Base-by-base conservation (phyloP, 2,113 vertebrate species). In the Calyptomena viridis region DNA sequence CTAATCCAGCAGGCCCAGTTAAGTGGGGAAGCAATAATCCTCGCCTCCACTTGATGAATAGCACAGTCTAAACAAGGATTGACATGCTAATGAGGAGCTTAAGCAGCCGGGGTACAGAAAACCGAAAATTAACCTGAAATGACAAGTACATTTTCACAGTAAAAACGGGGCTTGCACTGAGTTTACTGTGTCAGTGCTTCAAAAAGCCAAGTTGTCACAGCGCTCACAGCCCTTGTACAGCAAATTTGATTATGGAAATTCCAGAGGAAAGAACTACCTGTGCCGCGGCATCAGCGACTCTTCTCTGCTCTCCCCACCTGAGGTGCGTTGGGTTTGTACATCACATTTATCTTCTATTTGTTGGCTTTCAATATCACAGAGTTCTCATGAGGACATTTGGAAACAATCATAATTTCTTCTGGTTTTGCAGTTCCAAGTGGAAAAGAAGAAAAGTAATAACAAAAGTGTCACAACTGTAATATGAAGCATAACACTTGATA, bases 361-460 rank as follows among this genome's bases (percentile, higher is more conserved):
- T 87, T 90, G 47, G 96, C 95, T 96, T 97, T 96, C 83, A 97
- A 96, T 22, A 95, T 92, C 69, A 97, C 95, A 73, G 88, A 98
- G 88, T 94, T 98, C 80, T 97, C 95, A 63, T 75, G 75, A 67
- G 86, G 88, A 62, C 90, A 93, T 37, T 98, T 73, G 11, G 97
- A 97, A 88, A 87, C 87, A 75, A 96, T 95, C 53, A 93, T 19
- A 31, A 96, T 93, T 92, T 98, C 89, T 56, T 97, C 95, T 96
- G 96, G 76, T 78, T 87, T 97, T 95, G 94, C 93, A 93, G 94
- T 71, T 87, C 93, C 96, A 97, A 81, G 87, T 68, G 59, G 59
- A 95, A 39, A 59, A 79, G 21, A 27, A 95, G 22, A 92, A 92
- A 89, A 90, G 33, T 28, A 94, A 33, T 74, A 68, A 22, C 86